Percentiles rank a stretch among this genome's conserved stretches.
These are phyloP conservation scores for Shinisaurus crocodilurus DNA, from an alignment of 2,113 vertebrate genomes.

Conservation along the genomic window DNA sequence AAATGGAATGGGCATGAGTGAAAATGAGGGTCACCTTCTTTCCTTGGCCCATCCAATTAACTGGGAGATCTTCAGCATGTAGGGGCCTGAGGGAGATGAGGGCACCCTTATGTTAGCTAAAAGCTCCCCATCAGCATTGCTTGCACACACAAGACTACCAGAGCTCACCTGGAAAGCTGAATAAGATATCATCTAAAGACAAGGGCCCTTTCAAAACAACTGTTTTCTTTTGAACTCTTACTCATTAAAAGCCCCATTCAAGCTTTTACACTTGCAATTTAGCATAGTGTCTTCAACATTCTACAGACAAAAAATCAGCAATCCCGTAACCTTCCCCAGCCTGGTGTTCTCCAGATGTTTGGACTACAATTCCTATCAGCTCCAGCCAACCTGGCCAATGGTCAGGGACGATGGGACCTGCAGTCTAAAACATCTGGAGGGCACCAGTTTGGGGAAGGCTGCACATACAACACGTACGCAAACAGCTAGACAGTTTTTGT, in stretches of 20 bases:
- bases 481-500: neutral
- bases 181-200: neutral
- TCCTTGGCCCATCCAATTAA: neutral
- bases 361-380: too few species aligned
- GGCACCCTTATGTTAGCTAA: neutral
- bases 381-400: too few species aligned
- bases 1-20: too few species aligned
- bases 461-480: neutral
- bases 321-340: neutral
- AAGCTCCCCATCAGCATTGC: neutral
- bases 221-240: neutral
- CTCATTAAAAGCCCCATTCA: neutral
- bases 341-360: too few species aligned
- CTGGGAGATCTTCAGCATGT: neutral
- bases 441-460: too few species aligned
- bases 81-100: neutral
- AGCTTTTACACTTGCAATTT: neutral
- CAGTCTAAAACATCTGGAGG: too few species aligned
- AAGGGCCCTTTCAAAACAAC: neutral
- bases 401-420: too few species aligned
- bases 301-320: neutral
- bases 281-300: neutral
- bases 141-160: neutral
- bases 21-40: too few species aligned
- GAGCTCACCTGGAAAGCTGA: neutral